phyloP scores from a whole-genome alignment of 2,113 vertebrate genomes.

The Nanger granti region DNA sequence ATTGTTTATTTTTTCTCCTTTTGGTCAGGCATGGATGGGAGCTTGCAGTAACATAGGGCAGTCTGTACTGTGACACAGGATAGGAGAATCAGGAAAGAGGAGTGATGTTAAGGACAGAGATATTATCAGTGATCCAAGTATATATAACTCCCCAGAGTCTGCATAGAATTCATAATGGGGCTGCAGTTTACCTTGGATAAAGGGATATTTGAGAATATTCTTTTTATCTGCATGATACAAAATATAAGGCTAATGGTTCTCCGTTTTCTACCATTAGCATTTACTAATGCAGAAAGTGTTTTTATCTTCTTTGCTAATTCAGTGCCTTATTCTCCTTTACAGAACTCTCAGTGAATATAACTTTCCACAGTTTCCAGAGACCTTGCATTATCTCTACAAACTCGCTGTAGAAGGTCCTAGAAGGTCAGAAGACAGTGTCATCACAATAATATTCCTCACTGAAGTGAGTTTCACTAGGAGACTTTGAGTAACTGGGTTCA shows the following conservation, averaged over 20 bases:
- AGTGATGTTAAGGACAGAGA: not conserved
- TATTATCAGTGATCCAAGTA: not conserved
- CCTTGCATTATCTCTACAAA: conserved; percentile 63
- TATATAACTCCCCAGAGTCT: not conserved
- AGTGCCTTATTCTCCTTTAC: not conserved
- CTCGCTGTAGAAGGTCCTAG: conserved; percentile 45
- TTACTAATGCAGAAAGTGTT: not conserved
- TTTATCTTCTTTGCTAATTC: not conserved
- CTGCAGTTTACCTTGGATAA: not conserved
- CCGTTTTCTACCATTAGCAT: not conserved
- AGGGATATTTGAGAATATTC: not conserved
- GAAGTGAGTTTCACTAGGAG: conserved; percentile 52
- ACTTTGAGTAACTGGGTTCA: not conserved
- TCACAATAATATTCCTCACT: conserved; percentile 52
- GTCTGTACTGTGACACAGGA: not conserved
- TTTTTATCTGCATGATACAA: not conserved
- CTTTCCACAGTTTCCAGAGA: conserved; percentile 66
- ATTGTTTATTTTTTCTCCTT: not conserved
- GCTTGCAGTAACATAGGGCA: not conserved
- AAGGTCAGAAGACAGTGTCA: conserved; percentile 48
- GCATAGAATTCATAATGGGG: not conserved
- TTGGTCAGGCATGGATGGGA: not conserved
- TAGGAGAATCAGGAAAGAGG: not conserved
- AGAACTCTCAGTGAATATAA: conserved; percentile 58
- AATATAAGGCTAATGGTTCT: not conserved